Conservation (phyloP, 2,113 vertebrate species). For the Pitta sordida region DNA sequence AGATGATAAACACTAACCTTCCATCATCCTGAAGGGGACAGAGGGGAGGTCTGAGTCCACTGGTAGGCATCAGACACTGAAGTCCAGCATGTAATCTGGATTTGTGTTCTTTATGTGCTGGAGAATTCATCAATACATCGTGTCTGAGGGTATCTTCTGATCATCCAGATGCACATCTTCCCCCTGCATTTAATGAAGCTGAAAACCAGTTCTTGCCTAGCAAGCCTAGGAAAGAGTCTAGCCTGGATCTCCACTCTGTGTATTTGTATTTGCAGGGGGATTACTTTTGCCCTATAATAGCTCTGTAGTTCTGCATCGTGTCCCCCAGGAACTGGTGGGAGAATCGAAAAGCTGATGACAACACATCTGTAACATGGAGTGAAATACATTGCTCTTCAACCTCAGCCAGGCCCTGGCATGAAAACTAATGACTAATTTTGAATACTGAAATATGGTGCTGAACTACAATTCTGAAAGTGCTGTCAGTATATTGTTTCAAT, state of each 20-base stretch:
- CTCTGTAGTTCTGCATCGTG: neutral
- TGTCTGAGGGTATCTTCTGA: neutral
- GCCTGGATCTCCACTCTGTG: neutral
- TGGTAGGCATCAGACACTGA: neutral
- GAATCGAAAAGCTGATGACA: neutral
- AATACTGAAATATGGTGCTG: neutral
- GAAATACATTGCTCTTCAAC: neutral
- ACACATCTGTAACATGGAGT: neutral
- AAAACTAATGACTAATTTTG: neutral
- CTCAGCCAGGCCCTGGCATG: neutral
- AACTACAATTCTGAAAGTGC: neutral
- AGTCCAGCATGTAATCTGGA: rapidly evolving
- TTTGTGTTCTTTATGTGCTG: rapidly evolving
- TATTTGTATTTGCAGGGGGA: neutral
- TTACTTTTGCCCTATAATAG: neutral
- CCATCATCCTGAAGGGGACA: rapidly evolving
- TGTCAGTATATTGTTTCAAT: neutral
- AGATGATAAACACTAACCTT: neutral
- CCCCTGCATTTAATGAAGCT: neutral
- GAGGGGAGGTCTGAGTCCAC: neutral
- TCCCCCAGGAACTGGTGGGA: neutral
- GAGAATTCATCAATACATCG: neutral
- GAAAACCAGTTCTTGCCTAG: neutral
- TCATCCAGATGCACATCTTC: neutral
- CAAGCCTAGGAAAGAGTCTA: neutral